Evolutionary conservation across 1,140 invertebrate genomes (phyloP), one percentile per base, ranked within the genome.

Genomic region (Chelonus insularis): DNA sequence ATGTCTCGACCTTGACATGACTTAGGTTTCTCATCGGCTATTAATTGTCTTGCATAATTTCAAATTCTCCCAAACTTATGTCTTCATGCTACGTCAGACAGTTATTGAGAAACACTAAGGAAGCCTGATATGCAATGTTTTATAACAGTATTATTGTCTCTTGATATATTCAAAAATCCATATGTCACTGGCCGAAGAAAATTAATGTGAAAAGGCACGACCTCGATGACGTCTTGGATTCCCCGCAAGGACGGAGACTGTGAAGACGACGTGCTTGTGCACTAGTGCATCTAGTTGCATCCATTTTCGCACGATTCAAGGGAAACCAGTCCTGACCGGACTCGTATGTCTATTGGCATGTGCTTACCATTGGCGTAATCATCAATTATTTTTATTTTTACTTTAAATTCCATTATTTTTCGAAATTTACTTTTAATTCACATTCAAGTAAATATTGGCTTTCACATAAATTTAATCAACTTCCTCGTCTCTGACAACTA

Each of bases 251-350:
- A 68, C 68, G 63, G 5, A 34, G 48, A 61, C 54, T 51, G 34
- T 41, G 62, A 29, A 57, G 34, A 37, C 12, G 48, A 32, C 39
- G 34, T 16, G 1, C 12, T 45, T 18, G 12, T 50, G 56, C 21
- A 36, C 29, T 45, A 68, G 66, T 64, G 47, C 62, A 58, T 59
- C 64, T 16, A 18, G 14, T 29, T 29, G 25, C 25, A 29, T 29
- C 25, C 25, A 29, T 20, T 48, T 48, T 18, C 45, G 12, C 21
- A n/a, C 21, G 45, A 48, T 60, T 62, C 62, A 67, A 67, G 68
- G 60, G 65, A 67, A 70, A 70, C 68, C 68, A 64, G 68, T 70
- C 65, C 60, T 51, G 54, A 25, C 63, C 32, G 47, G 56, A 45
- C 48, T 54, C 18, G 37, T 60, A 47, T 48, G 37, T 57, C 4